Percentiles rank a stretch among this genome's conserved stretches.
Evolutionary conservation across 2,113 vertebrate species (phyloP).

Genomic region (Cyphomyrus plagiostoma): DNA sequence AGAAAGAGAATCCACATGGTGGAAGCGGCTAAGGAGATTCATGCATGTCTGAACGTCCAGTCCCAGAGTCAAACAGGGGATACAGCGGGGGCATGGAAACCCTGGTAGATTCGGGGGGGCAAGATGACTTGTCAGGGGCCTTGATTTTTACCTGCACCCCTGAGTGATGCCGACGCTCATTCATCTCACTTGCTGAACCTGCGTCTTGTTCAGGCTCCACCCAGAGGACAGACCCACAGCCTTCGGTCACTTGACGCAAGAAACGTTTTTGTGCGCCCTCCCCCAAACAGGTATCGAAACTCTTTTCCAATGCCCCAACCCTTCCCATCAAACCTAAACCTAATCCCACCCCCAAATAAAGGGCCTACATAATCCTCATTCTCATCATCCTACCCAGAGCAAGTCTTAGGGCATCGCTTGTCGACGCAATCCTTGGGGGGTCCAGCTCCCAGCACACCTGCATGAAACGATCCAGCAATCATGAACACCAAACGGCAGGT

Average conservation of each 20-base stretch:
- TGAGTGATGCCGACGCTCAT: fast-evolving
- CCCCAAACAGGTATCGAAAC: background rate
- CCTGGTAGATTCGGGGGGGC: background rate
- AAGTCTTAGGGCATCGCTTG: background rate
- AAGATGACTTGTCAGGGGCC: background rate
- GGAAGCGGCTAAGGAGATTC: background rate
- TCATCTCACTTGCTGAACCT: background rate
- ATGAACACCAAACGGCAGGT: background rate
- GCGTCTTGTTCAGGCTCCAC: background rate
- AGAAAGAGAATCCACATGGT: background rate
- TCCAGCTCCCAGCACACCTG: background rate
- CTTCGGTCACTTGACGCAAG: background rate
- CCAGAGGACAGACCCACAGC: background rate
- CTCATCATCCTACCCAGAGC: background rate
- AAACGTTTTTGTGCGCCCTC: background rate
- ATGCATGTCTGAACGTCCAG: background rate
- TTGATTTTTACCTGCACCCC: background rate
- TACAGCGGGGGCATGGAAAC: background rate
- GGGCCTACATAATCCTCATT: background rate
- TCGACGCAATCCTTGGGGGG: background rate
- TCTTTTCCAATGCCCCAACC: background rate
- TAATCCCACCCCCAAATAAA: background rate
- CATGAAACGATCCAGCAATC: background rate
- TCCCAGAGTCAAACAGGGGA: background rate
- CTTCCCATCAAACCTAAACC: background rate